phyloP scores from a whole-genome alignment of 92 coral and sea anemone genomes.

The Anthopleura xanthogrammica region DNA sequence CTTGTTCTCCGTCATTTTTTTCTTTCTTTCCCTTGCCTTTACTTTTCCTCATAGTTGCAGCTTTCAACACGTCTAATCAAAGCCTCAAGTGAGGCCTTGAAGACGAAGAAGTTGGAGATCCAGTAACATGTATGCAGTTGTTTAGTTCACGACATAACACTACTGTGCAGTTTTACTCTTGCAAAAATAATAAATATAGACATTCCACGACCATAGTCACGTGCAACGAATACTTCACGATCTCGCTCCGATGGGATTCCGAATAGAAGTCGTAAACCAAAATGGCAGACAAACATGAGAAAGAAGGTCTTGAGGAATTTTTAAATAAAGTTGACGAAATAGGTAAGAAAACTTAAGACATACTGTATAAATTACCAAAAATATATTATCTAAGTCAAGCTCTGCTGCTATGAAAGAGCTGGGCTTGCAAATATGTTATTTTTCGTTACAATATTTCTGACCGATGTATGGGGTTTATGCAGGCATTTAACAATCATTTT shows the following conservation, averaged over 20 bases:
- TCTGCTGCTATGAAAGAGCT: not conserved
- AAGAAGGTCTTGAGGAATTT: constrained; percentile 73
- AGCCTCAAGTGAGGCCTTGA: constrained; percentile 47
- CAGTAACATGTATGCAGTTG: constrained; percentile 12
- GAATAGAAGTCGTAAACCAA: constrained; percentile 12
- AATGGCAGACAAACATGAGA: constrained; percentile 47
- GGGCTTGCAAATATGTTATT: not conserved
- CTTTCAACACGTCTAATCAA: not conserved
- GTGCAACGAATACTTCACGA: constrained; percentile 34
- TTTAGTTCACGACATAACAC: not conserved
- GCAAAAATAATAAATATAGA: constrained; percentile 21
- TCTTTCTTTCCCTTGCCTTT: constrained; percentile 16
- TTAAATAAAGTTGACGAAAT: constrained; percentile 90
- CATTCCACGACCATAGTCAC: constrained; percentile 35
- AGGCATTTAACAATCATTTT: too few relatives aligned
- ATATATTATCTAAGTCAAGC: not conserved
- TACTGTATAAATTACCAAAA: not conserved
- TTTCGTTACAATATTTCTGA: not conserved
- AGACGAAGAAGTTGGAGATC: not conserved
- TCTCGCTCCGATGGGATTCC: not conserved
- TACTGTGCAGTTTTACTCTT: not conserved
- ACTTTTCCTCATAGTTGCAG: constrained; percentile 16
- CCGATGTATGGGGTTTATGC: too few relatives aligned
- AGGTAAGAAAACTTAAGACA: constrained; percentile 46
- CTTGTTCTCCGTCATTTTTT: not conserved